Conservation (phyloP, 1,140 invertebrate species). For the Globodera rostochiensis region DNA sequence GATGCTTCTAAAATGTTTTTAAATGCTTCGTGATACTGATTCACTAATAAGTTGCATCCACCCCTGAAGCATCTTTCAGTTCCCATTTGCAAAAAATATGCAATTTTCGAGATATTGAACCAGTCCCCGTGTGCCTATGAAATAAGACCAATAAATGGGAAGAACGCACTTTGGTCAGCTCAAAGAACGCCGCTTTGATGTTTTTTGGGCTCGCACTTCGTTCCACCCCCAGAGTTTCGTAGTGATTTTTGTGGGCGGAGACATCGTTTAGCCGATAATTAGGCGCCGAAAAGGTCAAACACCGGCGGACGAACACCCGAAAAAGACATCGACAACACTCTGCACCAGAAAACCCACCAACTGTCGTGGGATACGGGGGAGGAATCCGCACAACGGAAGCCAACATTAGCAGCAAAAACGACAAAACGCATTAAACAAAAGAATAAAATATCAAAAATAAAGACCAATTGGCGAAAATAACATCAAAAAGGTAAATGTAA, state of each 20-base stretch:
- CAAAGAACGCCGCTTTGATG: constrained; percentile 85
- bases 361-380: neutral
- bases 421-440: neutral
- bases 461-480: no score
- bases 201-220: constrained; percentile 77
- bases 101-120: no score
- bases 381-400: neutral
- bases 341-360: neutral
- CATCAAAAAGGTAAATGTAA: no score
- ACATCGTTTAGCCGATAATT: constrained; percentile 5
- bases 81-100: no score
- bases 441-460: neutral
- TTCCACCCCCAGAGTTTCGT: constrained; percentile 80
- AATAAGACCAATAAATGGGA: neutral
- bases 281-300: neutral
- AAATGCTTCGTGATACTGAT: no score
- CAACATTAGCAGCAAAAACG: neutral
- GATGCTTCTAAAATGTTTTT: constrained; percentile 72
- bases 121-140: no score
- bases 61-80: no score
- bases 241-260: constrained; percentile 65
- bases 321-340: constrained; percentile 7
- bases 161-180: constrained; percentile 74
- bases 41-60: no score
- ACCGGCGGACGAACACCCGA: neutral